Base-by-base conservation (phyloP, 1,140 invertebrate species). In the Sogatella furcifera region DNA sequence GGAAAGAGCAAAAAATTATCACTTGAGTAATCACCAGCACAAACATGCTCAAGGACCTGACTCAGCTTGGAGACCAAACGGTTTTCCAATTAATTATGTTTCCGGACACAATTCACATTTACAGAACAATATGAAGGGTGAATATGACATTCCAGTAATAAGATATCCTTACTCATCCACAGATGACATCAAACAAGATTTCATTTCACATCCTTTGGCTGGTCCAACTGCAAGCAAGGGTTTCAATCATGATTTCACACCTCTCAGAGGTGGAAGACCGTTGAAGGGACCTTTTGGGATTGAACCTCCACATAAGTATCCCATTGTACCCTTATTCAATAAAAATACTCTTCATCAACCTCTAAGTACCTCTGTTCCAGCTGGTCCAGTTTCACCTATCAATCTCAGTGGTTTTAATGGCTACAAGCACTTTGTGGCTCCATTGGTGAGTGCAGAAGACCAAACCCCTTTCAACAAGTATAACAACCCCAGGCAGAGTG, bases 181-280 rank as follows among this genome's bases (percentile, higher is more conserved):
- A 11, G 46, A 49, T 22, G 21, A 49, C 21, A 49, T 22, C 15
- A 49, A 49, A 22, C 46, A 49, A 22, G 3, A 6, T 5, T 49
- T 49, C 21, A 49, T 49, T 9, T 22, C 15, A 17, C 46, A 49
- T 22, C 59, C 59, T 38, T 41, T 60, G 22, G 59, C 59, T 11
- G 59, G 59, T 14, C 52, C 59, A 10, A 28, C 38, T 19, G 52
- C 52, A 11, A 60, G 52, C 5, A 55, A 41, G 55, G 59, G 59
- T 5, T 60, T 60, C 34, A 54, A 54, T 43, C 59, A 60, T 38
- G 53, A 60, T 44, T 60, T 60, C 34, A 55, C 21, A 44, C 46
- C 53, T n/a, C n/a, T n/a, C 15, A 60, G 59, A 60, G 59, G 52
- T 13, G 24, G 42, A 19, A 49, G 22, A 38, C 14, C 14, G 9